Percentiles rank a stretch among this genome's conserved stretches.
These are phyloP conservation scores for Cryptus armator DNA, from an alignment of 2,888 invertebrate species.

Conservation along the genomic window DNA sequence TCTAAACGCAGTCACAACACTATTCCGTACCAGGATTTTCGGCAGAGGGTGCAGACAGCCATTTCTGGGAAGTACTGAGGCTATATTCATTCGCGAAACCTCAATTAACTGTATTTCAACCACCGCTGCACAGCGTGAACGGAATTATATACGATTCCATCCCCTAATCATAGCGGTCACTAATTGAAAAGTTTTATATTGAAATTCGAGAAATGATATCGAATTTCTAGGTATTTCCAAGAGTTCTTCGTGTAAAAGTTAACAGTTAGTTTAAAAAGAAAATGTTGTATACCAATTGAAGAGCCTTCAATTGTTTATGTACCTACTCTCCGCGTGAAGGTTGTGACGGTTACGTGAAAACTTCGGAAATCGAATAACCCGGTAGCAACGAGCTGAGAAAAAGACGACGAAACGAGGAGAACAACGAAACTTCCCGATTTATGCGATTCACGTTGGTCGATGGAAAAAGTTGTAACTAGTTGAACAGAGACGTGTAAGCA, in stretches of 20 bases:
- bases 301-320: conserved; percentile 4
- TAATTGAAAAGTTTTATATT: no score
- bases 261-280: no score
- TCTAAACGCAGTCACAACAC: not conserved
- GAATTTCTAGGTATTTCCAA: no score
- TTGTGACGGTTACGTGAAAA: conserved; percentile 44
- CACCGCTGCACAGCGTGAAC: not conserved
- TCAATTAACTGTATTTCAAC: conserved; percentile 60
- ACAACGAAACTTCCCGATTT: conserved; percentile 29
- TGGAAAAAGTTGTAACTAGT: conserved; percentile 79
- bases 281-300: not conserved
- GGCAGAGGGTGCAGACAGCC: not conserved
- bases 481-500: conserved; percentile 68
- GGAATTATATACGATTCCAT: not conserved
- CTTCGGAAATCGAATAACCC: conserved; percentile 53
- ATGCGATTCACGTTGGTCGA: conserved; percentile 65
- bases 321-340: conserved; percentile 23
- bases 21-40: conserved; percentile 19
- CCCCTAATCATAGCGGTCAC: no score
- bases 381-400: conserved; percentile 34
- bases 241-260: no score
- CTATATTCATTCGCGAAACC: conserved; percentile 61
- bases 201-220: no score
- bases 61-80: conserved; percentile 35
- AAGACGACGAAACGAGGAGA: conserved; percentile 12